Percentiles rank a stretch among this genome's conserved stretches.
phyloP scores from a whole-genome alignment of 2,797 vertebrate genomes.

The Varecia variegata region DNA sequence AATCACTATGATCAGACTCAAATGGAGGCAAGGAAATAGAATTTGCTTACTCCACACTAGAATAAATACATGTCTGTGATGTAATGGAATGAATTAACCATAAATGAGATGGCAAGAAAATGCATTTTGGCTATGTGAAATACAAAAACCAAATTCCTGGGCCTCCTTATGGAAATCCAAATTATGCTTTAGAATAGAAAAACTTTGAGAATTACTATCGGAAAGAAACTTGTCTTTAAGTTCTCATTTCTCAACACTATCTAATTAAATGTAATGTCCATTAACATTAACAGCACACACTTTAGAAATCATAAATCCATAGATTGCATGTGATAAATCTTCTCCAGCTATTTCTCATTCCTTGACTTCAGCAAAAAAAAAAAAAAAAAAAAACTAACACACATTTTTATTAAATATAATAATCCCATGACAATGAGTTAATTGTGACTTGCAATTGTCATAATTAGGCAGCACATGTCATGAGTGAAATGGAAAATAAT shows the following conservation, averaged over 20 bases:
- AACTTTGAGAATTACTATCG: neutral
- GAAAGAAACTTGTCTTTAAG: neutral
- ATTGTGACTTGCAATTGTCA: neutral
- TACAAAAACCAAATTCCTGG: neutral
- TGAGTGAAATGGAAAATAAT: neutral
- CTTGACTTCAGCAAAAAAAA: neutral
- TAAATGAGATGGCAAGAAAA: neutral
- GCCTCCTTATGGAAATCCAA: neutral
- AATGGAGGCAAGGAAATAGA: neutral
- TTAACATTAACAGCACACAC: conserved; percentile 15
- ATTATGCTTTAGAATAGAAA: neutral
- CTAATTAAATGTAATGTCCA: neutral
- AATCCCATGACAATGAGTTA: neutral
- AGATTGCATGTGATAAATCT: neutral
- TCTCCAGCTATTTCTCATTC: neutral
- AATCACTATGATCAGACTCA: neutral
- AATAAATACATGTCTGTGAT: neutral
- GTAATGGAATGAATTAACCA: neutral
- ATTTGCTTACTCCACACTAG: neutral
- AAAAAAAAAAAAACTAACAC: neutral
- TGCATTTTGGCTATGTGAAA: neutral
- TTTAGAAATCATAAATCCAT: neutral
- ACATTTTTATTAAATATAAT: neutral
- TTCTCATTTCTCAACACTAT: neutral
- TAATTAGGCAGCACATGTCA: neutral